Evolutionary conservation across 2,797 vertebrate species (phyloP), one percentile per base, ranked within the genome.

Genomic region (Scomberomorus guttatus): DNA sequence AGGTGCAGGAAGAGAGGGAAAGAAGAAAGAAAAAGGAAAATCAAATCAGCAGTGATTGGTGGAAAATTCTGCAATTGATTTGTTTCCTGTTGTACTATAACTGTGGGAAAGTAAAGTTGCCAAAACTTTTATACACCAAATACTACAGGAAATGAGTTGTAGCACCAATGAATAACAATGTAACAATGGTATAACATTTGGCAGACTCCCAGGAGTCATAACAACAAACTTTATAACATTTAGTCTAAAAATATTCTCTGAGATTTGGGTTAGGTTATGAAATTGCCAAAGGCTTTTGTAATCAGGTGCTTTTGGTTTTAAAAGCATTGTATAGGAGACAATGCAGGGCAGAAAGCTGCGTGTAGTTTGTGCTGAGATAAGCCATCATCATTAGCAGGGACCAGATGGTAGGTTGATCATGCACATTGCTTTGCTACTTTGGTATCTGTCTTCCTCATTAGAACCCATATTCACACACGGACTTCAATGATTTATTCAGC

Each of bases 351-450:
- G 65, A 76, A 72, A 27, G 81, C 67, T 84, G 82, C 60, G 70
- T 65, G 73, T 55, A 59, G 79, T 81, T 71, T 70, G 86, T 80
- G 86, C 70, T 82, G 73, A 85, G 89, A 86, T 88, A 86, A 91
- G 87, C 77, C 73, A 73, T 84, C 75, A 72, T 90, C 85, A 91
- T 91, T 87, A 92, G 79, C 77, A 79, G 59, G 7, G 42, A 87
- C 27, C 92, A 93, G 90, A 92, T 93, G 91, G 90, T 81, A 60
- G 66, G 75, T 78, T 91, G 89, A 90, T 90, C 80, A 73, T 25
- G 79, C 77, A 90, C 90, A 89, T 89, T 88, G 73, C 89, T 87
- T 63, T 79, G 81, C 78, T 81, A 9, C 72, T 77, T 66, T 52
- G 70, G 51, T 89, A 88, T 90, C 84, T 82, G 80, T 86, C 73